phyloP scores from a whole-genome alignment of 2,113 vertebrate genomes.

The Nansenia antarctica region DNA sequence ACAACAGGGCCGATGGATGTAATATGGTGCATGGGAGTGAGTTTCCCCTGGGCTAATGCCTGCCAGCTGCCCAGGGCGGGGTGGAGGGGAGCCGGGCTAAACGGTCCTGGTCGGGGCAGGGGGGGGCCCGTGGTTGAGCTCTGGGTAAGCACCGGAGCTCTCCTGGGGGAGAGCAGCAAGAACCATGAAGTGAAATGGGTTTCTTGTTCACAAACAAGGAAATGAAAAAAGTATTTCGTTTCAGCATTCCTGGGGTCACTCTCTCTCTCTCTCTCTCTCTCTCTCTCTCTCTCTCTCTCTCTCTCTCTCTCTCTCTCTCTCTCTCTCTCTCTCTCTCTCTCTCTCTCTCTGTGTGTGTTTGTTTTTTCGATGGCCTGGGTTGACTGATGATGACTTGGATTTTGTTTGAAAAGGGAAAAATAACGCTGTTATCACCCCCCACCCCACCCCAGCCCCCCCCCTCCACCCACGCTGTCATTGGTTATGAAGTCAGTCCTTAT shows the following conservation, averaged over 20 bases:
- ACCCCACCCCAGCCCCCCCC: too few species aligned
- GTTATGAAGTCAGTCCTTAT: background rate
- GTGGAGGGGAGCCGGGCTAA: background rate
- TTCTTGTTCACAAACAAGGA: slow-evolving; percentile 19
- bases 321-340: background rate
- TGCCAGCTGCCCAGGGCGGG: background rate
- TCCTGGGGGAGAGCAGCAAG: background rate
- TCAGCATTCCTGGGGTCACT: background rate
- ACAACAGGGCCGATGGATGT: background rate
- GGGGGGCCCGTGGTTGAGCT: background rate
- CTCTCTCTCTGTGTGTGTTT: background rate
- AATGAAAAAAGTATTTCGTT: background rate
- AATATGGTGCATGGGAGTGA: background rate
- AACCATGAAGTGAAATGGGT: slow-evolving; percentile 7
- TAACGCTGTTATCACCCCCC: background rate
- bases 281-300: background rate
- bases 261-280: background rate
- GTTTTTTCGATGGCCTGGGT: background rate
- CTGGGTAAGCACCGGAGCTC: background rate
- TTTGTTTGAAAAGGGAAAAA: slow-evolving; percentile 1
- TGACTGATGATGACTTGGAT: background rate
- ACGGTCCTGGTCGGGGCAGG: background rate
- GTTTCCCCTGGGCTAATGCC: background rate
- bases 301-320: background rate
- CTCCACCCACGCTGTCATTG: background rate